Conservation (phyloP, 1,140 invertebrate species). For the Theocolax elegans region DNA sequence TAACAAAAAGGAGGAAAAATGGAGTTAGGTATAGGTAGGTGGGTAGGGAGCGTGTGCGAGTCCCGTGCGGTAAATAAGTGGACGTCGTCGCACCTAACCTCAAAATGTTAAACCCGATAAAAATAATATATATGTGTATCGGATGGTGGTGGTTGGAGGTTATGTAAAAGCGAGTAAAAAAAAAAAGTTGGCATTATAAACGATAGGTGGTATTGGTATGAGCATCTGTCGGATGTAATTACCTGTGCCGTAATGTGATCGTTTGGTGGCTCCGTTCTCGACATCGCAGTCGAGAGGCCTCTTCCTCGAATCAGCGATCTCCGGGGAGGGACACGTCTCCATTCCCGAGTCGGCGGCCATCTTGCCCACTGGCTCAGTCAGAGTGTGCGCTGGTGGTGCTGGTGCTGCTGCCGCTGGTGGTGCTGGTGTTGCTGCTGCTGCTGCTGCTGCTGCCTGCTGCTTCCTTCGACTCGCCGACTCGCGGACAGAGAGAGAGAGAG, state of each 20-base stretch:
- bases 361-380: constrained; percentile 56
- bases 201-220: no score
- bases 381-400: constrained; percentile 12
- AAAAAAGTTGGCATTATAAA: no score
- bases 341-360: constrained; percentile 85
- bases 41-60: background rate
- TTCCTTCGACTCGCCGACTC: no score
- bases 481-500: constrained; percentile 46
- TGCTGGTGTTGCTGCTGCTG: background rate
- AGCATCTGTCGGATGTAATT: no score
- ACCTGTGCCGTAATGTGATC: constrained; percentile 91
- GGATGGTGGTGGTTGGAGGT: no score
- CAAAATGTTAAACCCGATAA: no score
- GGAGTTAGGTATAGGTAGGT: background rate
- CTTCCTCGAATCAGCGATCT: constrained; percentile 85
- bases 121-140: no score
- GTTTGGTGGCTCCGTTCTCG: constrained; percentile 87
- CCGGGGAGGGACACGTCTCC: constrained; percentile 84
- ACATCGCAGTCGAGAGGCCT: constrained; percentile 86
- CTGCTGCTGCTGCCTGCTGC: constrained; percentile 8
- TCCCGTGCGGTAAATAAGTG: background rate
- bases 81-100: constrained; percentile 19
- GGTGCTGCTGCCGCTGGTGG: background rate
- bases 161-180: no score
- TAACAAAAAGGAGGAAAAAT: no score